Evolutionary conservation across 1,140 invertebrate species (phyloP), one percentile per base, ranked within the genome.

Genomic region (Amyelois transitella): DNA sequence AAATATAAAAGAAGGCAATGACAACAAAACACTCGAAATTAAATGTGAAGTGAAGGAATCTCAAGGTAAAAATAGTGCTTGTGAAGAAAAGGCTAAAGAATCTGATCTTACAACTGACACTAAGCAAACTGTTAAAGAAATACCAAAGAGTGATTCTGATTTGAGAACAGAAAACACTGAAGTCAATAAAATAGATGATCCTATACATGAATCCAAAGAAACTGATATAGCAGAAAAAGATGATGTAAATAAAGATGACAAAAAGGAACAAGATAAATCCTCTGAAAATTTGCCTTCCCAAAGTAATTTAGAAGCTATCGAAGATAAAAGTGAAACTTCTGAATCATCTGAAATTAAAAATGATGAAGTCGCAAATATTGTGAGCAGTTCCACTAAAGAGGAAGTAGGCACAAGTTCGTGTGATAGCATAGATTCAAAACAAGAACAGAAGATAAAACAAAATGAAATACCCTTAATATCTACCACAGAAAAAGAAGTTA

Each of bases 1-100:
- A 58, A 21, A n/a, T 43, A 47, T 25, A 43, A 61, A 63, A 62
- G 58, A 61, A 17, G 18, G 28, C 6, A 45, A 8, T 49, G 56
- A 61, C 21, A 56, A 51, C 7, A 53, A 38, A 43, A 21, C 45
- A 5, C 8, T 19, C 4, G 45, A 38, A n/a, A 38, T 12, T 38
- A 38, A 38, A 14, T 38, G 0, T 38, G 32, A 38, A 38, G n/a
- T 38, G n/a, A 38, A 38, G 6, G 32, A 38, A 38, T 6, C 32
- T 2, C 12, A 38, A 38, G 32, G 1, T 14, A 38, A 38, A 14
- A 14, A 38, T 2, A 38, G 4, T 38, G 6, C 17, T 2, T 1
- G n/a, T 14, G 32, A 38, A n/a, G 5, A 38, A 38, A 38, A 38
- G n/a, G n/a, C n/a, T 14, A 38, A n/a, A 38, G 32, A 38, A 14